Evolutionary conservation across 2,113 vertebrate species (phyloP), one percentile per base, ranked within the genome.

Genomic region (Coturnix japonica): DNA sequence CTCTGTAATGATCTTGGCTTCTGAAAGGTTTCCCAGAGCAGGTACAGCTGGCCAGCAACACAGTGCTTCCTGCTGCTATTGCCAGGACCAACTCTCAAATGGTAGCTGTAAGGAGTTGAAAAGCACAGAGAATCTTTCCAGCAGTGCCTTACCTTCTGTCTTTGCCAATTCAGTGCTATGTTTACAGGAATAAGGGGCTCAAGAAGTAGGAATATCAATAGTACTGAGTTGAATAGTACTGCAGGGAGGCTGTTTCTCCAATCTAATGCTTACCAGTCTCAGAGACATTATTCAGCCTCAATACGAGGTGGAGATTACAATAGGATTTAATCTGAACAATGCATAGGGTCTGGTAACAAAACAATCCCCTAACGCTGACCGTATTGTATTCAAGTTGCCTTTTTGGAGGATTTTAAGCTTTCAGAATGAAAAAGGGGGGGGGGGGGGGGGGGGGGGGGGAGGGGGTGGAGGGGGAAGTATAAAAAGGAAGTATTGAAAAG

Each of bases 341-440:
- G 2, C 70, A 61, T 2, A 44, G 31, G 22, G 56, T 11, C 54
- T 22, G 14, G n/a, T 44, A 61, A 69, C 49, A 67, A 60, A 76
- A 26, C 14, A n/a, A 7, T 28, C 51, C 93, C 80, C 60, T 60
- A 47, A 46, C 5, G 16, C 43, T 60, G 70, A 60, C 22, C 57
- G 31, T 3, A 25, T 26, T 3, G 5, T 37, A 43, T 44, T 66
- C 5, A 44, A 3, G 44, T 86, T 53, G 51, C 51, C n/a, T 56
- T 85, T 88, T 6, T 3, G 8, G 33, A 67, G 53, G 69, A 64
- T 51, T 88, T 93, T 35, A 89, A 60, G n/a, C 35, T 93, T 77
- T 81, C 69, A 64, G 22, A 53, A 53, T 53, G 51, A 81, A 81
- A 84, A 39, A 0, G 37, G 37, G 37, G 37, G 37, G n/a, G n/a